These are phyloP conservation scores for Silurus glanis DNA, from an alignment of 2,113 vertebrate genomes.

Conservation along the genomic window DNA sequence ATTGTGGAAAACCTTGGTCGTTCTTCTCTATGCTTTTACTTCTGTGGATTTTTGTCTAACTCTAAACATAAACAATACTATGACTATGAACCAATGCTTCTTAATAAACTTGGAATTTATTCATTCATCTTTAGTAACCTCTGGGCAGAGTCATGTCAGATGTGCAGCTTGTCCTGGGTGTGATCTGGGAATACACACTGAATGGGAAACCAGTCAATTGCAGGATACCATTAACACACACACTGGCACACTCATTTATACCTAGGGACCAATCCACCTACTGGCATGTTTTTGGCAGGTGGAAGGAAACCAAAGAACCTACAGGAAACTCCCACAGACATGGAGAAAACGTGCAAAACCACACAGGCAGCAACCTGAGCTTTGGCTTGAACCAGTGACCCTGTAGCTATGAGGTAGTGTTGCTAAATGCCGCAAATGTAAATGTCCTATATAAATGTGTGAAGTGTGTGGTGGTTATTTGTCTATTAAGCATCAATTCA, in stretches of 20 bases:
- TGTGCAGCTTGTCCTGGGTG: neutral
- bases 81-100: neutral
- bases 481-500: neutral
- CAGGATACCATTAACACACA: neutral
- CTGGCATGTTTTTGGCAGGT: neutral
- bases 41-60: neutral
- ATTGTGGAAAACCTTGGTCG: constrained; percentile 52
- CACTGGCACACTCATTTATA: neutral
- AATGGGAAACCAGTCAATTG: neutral
- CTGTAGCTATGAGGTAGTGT: neutral
- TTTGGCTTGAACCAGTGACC: neutral
- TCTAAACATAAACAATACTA: neutral
- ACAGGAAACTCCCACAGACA: neutral
- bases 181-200: neutral
- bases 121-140: neutral
- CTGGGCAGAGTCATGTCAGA: neutral
- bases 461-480: neutral
- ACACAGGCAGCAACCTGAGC: neutral
- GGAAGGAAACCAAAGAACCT: neutral
- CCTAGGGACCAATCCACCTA: neutral
- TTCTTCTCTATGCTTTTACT: neutral
- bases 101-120: neutral
- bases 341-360: neutral
- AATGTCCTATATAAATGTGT: neutral
- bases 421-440: no score